Conservation (phyloP, 2,888 invertebrate species). For the Nysson spinosus region DNA sequence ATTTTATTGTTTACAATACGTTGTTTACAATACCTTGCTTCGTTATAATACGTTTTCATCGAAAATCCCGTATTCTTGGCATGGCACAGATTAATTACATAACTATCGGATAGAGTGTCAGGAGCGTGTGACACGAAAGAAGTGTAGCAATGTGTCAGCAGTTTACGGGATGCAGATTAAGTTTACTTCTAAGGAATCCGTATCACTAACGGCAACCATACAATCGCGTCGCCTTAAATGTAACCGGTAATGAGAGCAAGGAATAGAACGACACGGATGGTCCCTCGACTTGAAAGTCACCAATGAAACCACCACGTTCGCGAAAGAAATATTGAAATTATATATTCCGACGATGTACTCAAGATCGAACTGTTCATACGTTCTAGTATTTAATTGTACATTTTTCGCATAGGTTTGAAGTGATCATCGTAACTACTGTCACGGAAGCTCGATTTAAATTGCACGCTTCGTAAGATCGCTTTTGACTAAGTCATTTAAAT, state of each 20-base stretch:
- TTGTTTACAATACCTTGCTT: too few species aligned
- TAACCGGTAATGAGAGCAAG: slow-evolving; percentile 51
- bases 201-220: slow-evolving; percentile 71
- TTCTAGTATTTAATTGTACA: too few species aligned
- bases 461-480: slow-evolving; percentile 26
- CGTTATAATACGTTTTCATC: too few species aligned
- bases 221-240: slow-evolving; percentile 56
- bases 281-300: background rate
- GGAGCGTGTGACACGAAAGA: background rate
- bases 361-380: too few species aligned
- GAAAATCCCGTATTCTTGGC: too few species aligned
- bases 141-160: slow-evolving; percentile 52
- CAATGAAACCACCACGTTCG: background rate
- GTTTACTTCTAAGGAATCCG: slow-evolving; percentile 69
- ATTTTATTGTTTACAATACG: too few species aligned
- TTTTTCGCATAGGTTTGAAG: too few species aligned
- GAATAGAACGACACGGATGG: background rate
- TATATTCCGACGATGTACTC: too few species aligned
- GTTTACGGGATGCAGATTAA: slow-evolving; percentile 63
- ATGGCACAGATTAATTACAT: too few species aligned
- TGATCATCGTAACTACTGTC: too few species aligned
- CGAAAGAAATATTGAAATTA: too few species aligned
- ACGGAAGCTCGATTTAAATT: slow-evolving; percentile 16
- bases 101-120: background rate
- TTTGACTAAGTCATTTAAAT: background rate